Evolutionary conservation across 2,113 vertebrate genomes (phyloP), one percentile per base, ranked within the genome.

Genomic region (Neotoma lepida): DNA sequence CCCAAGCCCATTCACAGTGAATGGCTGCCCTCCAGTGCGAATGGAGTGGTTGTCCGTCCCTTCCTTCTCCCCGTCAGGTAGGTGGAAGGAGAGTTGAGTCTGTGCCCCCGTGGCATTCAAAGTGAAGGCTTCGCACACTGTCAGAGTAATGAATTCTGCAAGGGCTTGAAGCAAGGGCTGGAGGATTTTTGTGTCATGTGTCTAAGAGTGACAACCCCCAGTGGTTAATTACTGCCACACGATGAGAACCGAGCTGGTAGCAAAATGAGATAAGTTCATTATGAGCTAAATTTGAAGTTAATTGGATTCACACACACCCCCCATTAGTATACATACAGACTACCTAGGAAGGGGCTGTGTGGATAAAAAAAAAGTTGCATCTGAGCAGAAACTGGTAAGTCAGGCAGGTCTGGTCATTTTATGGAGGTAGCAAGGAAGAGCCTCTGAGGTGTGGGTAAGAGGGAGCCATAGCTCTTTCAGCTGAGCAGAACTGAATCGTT

Each of bases 171-270:
- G 97, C 89, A 95, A 98, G 98, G 97, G 97, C 97, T 97, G 97
- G 97, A 97, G 97, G 98, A 96, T 97, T 98, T 98, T 96, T 14
- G 71, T 98, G 98, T 98, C 98, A 98, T 98, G 97, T 98, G 97
- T 98, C 98, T 98, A 95, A 98, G 97, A 98, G 97, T 98, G 98
- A 98, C 98, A 98, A 98, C 98, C 98, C 98, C 98, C 98, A 98
- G 98, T 98, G 98, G 98, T 98, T 98, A 98, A 98, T 98, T 98
- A 98, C 98, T 98, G 98, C 98, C 98, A 98, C 87, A 94, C 84
- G 94, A 98, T 98, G 98, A 98, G 98, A 98, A 97, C 97, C 82
- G 98, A 98, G 98, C 98, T 98, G 97, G 98, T 98, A 98, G 97
- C 96, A 97, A 98, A 98, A 98, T 97, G 98, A 98, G 98, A 98